Base-by-base conservation (phyloP, 2,797 vertebrate species). In the Varecia variegata region DNA sequence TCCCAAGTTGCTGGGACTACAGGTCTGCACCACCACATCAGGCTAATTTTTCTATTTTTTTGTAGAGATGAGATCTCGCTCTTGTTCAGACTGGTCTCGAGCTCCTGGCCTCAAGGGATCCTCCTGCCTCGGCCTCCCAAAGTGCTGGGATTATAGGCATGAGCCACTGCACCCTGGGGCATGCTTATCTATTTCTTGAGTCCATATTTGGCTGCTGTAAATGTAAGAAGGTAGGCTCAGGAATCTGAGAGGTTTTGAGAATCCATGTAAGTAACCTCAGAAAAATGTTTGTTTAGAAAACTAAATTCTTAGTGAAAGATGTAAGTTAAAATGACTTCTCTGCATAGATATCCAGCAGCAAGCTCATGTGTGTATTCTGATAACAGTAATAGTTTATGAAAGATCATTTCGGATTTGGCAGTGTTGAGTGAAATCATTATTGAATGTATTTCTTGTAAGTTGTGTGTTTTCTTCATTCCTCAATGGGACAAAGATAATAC, bases 231-330 rank as follows among this genome's bases (percentile, higher is more conserved):
- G 43, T 38, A 62, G 17, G 14, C 11, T 3, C 13, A 56, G 67
- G 56, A 87, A 88, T 93, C 47, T 73, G 50, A 92, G 62, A 81
- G 27, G 45, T 68, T 70, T 65, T 68, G 52, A 89, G 80, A 85
- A 67, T 56, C 20, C 20, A 18, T 27, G 38, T 54, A 56, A 74
- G 21, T 82, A 52, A 45, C 71, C 47, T 73, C 47, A 71, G 54
- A 73, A 88, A n/a, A 93, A 65, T 70, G 81, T 71, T 83, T 79
- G 50, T 86, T 68, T 43, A 94, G 60, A 86, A 84, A 85, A 80
- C 65, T 27, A 68, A 62, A 52, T 89, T 62, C n/a, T 62, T 65
- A 58, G 73, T 47, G 27, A 82, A 82, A 83, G 23, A 70, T 15
- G 4, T 58, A 38, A 52, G 8, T 58, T 81, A 77, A 92, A 67